These are phyloP conservation scores for Myotis yumanensis DNA, from an alignment of 2,113 vertebrate species.

Conservation along the genomic window DNA sequence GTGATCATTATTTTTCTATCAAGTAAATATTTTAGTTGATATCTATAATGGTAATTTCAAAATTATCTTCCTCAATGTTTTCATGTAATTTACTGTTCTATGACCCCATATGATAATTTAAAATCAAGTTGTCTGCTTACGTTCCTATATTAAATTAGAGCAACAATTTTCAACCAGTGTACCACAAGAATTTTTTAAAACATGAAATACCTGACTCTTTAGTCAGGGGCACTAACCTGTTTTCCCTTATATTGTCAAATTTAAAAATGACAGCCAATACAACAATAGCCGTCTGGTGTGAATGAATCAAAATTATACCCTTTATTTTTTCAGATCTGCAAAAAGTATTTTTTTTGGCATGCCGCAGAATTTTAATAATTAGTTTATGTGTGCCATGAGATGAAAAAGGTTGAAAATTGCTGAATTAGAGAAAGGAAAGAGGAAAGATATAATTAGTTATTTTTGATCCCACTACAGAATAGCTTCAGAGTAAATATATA, in stretches of 20 bases:
- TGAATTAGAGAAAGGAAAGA: background rate
- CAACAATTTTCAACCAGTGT: background rate
- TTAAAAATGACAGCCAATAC: background rate
- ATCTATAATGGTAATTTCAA: slow-evolving; percentile 45
- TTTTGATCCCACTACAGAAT: background rate
- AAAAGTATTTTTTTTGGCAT: background rate
- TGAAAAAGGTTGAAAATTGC: background rate
- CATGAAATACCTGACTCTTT: background rate
- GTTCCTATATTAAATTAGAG: background rate
- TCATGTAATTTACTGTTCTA: slow-evolving; percentile 33
- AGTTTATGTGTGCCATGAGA: background rate
- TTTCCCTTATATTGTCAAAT: background rate
- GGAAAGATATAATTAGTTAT: slow-evolving; percentile 25
- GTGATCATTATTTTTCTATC: slow-evolving; percentile 45
- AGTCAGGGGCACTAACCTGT: background rate
- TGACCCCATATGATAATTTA: background rate
- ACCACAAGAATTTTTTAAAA: background rate
- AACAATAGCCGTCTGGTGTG: background rate
- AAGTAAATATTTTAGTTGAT: slow-evolving; percentile 57
- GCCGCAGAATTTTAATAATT: background rate
- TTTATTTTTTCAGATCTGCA: background rate
- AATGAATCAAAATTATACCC: background rate
- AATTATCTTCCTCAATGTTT: slow-evolving; percentile 38
- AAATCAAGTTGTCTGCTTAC: slow-evolving; percentile 17
- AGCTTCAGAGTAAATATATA: slow-evolving; percentile 8